phyloP scores from a whole-genome alignment of 2,113 vertebrate species.

The Lethenteron camtschaticum region DNA sequence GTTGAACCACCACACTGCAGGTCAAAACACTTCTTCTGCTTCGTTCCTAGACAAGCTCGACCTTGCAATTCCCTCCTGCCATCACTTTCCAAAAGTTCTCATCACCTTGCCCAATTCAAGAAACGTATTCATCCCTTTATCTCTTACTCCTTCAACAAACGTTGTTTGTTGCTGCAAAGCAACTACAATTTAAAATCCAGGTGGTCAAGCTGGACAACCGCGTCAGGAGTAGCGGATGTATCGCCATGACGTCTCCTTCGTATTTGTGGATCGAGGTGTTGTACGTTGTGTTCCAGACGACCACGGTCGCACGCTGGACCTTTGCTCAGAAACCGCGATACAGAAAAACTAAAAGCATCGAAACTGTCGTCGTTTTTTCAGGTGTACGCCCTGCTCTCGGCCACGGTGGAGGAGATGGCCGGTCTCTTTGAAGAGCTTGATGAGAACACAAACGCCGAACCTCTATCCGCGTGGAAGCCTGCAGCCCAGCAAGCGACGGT shows the following conservation, averaged over 20 bases:
- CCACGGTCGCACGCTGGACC: background rate
- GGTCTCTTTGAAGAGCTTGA: slow-evolving; percentile 23
- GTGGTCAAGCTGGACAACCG: no score
- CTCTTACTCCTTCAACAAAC: no score
- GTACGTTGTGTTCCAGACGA: background rate
- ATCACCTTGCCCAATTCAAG: no score
- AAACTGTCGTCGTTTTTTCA: slow-evolving; percentile 13
- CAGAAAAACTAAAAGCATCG: no score
- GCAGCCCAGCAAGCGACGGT: background rate
- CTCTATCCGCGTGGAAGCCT: background rate
- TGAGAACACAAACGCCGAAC: background rate
- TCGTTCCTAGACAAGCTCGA: no score
- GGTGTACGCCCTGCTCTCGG: slow-evolving; percentile 26
- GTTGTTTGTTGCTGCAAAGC: no score
- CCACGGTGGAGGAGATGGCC: slow-evolving; percentile 22
- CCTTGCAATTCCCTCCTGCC: no score
- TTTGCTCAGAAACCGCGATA: background rate
- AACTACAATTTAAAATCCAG: no score
- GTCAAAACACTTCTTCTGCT: no score
- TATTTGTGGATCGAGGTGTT: background rate
- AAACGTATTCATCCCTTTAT: no score
- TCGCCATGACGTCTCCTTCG: background rate
- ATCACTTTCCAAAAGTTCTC: no score
- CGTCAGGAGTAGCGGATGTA: background rate
- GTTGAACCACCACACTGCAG: no score